Evolutionary conservation across 2,797 vertebrate genomes (phyloP).

Genomic region (Tragelaphus eurycerus): DNA sequence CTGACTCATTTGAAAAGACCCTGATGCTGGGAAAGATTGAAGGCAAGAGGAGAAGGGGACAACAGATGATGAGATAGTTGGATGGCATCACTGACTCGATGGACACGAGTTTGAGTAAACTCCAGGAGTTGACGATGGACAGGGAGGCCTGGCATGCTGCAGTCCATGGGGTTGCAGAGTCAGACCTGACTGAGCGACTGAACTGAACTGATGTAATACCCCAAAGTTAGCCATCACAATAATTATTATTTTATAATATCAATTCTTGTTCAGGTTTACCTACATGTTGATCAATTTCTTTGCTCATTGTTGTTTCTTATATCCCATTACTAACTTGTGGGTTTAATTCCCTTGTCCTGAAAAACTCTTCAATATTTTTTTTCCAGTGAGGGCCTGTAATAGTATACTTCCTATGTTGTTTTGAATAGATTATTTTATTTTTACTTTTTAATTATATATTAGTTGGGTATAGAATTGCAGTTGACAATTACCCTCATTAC

Average conservation of each 20-base stretch:
- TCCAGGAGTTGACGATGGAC: neutral
- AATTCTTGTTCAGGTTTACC: neutral
- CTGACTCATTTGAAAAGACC: neutral
- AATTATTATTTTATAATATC: neutral
- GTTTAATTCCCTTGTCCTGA: neutral
- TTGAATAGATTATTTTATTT: neutral
- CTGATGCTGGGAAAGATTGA: neutral
- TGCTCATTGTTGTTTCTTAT: neutral
- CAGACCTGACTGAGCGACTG: fast-evolving
- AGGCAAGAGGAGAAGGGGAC: neutral
- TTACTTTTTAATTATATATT: neutral
- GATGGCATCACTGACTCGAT: neutral
- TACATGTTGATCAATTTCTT: neutral
- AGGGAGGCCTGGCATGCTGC: neutral
- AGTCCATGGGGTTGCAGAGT: neutral
- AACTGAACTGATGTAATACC: neutral
- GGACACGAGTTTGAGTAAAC: neutral
- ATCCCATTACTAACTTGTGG: neutral
- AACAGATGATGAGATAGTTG: neutral
- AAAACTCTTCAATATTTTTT: neutral
- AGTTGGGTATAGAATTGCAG: neutral
- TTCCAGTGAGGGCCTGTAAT: neutral
- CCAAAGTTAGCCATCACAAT: neutral
- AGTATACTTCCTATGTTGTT: neutral
- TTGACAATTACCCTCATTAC: neutral